phyloP scores from a whole-genome alignment of 2,113 vertebrate species.

The Baryphthengus martii region DNA sequence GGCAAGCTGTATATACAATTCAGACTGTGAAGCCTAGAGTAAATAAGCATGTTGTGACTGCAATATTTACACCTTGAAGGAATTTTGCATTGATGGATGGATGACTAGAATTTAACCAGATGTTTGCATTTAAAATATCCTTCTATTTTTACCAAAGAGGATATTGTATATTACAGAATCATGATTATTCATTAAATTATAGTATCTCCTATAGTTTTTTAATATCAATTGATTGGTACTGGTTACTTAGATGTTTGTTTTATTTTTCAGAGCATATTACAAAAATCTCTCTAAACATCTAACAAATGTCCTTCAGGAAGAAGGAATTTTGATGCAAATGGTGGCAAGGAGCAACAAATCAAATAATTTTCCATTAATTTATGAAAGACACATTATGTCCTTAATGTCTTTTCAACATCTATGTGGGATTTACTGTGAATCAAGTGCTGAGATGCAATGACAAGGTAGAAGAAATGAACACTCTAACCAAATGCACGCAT shows the following conservation, averaged over 20 bases:
- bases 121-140: neutral
- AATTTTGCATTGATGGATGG: neutral
- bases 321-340: neutral
- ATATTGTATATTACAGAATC: neutral
- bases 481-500: neutral
- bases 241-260: neutral
- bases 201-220: neutral
- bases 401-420: neutral
- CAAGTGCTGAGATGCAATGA: neutral
- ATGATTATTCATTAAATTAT: neutral
- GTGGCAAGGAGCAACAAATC: neutral
- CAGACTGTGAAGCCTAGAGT: neutral
- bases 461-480: neutral
- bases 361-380: neutral
- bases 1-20: neutral
- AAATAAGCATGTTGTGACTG: neutral
- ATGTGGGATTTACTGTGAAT: accelerated
- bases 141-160: neutral
- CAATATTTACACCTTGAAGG: neutral
- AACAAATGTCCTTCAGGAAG: neutral
- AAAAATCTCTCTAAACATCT: neutral
- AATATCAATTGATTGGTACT: neutral
- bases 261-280: neutral
- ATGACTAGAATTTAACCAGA: neutral
- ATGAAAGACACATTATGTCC: neutral